Evolutionary conservation across 2,113 vertebrate genomes (phyloP).

Genomic region (Tinamus guttatus): DNA sequence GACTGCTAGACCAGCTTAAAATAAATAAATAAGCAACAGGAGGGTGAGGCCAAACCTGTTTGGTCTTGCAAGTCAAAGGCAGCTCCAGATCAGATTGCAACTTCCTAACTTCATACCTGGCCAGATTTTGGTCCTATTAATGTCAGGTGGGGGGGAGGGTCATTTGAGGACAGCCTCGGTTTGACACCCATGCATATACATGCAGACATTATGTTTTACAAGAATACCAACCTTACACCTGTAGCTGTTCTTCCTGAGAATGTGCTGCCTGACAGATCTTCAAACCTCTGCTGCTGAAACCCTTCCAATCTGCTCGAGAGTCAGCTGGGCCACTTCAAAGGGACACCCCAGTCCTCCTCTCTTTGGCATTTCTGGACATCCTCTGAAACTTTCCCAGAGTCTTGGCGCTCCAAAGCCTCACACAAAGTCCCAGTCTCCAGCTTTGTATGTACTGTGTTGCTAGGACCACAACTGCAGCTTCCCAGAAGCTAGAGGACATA

Average conservation of each 20-base stretch:
- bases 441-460: rapidly evolving
- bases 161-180: neutral
- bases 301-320: neutral
- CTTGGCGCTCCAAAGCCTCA: neutral
- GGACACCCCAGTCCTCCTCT: neutral
- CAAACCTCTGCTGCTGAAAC: neutral
- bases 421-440: neutral
- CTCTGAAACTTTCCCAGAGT: neutral
- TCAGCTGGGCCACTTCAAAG: neutral
- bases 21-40: no score
- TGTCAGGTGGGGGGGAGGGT: neutral
- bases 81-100: neutral
- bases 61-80: neutral
- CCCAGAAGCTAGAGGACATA: neutral
- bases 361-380: neutral
- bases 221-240: neutral
- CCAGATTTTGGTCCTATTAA: neutral
- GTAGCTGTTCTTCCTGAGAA: neutral
- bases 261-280: neutral
- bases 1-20: no score
- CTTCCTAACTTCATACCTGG: neutral
- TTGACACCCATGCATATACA: neutral
- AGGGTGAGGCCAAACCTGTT: neutral
- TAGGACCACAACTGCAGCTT: neutral
- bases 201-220: neutral